Evolutionary conservation across 2,113 vertebrate species (phyloP).

Genomic region (Arothron firmamentum): DNA sequence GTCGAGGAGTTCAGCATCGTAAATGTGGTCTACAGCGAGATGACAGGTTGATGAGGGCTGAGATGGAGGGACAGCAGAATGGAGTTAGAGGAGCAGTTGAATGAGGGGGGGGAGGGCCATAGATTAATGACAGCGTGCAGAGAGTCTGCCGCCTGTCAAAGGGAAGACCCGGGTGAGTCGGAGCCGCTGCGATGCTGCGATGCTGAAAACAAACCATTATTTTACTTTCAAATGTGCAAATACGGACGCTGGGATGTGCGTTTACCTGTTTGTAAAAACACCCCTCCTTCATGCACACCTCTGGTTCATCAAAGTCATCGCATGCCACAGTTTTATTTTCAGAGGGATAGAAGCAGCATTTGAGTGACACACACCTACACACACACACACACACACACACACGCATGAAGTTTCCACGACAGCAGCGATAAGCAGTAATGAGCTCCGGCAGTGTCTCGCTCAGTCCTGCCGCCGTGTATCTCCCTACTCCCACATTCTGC

Average conservation of each 20-base stretch:
- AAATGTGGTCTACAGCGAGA: slow-evolving; percentile 38
- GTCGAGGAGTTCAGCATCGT: slow-evolving; percentile 48
- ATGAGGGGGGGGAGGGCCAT: slow-evolving; percentile 5
- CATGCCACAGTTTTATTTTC: slow-evolving; percentile 17
- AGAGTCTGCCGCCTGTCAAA: slow-evolving; percentile 1
- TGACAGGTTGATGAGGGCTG: slow-evolving; percentile 45
- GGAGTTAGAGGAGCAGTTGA: slow-evolving; percentile 21
- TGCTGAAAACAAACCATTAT: slow-evolving; percentile 3
- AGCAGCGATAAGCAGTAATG: slow-evolving; percentile 70
- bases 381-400: slow-evolving; percentile 14
- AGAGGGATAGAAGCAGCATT: slow-evolving; percentile 21
- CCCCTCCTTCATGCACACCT: slow-evolving; percentile 13
- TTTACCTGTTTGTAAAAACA: too few relatives aligned
- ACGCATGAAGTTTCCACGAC: slow-evolving; percentile 7
- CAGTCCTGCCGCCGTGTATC: slow-evolving; percentile 51
- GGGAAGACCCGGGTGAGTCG: slow-evolving; percentile 19
- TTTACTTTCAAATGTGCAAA: slow-evolving; percentile 33
- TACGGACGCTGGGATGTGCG: not conserved
- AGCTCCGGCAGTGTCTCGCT: slow-evolving; percentile 59
- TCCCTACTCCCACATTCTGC: slow-evolving; percentile 60
- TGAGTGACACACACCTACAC: slow-evolving; percentile 25
- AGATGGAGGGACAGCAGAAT: slow-evolving; percentile 46
- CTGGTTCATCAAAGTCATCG: slow-evolving; percentile 40
- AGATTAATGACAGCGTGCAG: slow-evolving; percentile 48
- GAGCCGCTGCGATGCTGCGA: not conserved